Percentiles rank a stretch among this genome's conserved stretches.
phyloP scores from a whole-genome alignment of 1,140 invertebrate species.

The Wasmannia auropunctata region DNA sequence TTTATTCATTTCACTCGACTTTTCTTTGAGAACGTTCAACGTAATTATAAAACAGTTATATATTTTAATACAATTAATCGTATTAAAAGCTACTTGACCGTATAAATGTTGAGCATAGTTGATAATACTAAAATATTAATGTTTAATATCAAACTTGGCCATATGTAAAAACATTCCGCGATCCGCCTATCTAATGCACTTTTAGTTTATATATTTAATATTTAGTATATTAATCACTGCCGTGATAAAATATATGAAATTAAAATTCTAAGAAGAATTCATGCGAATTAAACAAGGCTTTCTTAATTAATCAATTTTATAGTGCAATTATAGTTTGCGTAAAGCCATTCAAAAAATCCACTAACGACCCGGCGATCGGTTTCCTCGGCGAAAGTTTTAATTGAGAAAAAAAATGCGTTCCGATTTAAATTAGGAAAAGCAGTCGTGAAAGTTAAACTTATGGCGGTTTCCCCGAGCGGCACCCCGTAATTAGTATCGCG shows the following conservation, averaged over 20 bases:
- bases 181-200: neutral
- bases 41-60: neutral
- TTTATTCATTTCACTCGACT: neutral
- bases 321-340: neutral
- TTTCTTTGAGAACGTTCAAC: neutral
- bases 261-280: neutral
- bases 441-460: neutral
- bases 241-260: neutral
- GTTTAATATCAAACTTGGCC: neutral
- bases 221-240: neutral
- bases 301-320: neutral
- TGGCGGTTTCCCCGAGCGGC: too few species aligned
- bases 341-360: neutral
- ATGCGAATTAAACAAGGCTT: neutral
- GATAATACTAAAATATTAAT: neutral
- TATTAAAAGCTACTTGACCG: neutral
- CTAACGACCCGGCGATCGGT: neutral
- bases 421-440: neutral
- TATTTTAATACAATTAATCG: neutral
- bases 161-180: neutral
- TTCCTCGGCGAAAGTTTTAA: neutral
- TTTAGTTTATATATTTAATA: neutral
- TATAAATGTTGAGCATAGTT: neutral
- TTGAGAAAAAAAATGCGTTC: constrained; percentile 10
- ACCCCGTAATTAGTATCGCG: too few species aligned